Evolutionary conservation across 2,888 invertebrate genomes (phyloP), one percentile per base, ranked within the genome.

Genomic region (Cryptus armator): DNA sequence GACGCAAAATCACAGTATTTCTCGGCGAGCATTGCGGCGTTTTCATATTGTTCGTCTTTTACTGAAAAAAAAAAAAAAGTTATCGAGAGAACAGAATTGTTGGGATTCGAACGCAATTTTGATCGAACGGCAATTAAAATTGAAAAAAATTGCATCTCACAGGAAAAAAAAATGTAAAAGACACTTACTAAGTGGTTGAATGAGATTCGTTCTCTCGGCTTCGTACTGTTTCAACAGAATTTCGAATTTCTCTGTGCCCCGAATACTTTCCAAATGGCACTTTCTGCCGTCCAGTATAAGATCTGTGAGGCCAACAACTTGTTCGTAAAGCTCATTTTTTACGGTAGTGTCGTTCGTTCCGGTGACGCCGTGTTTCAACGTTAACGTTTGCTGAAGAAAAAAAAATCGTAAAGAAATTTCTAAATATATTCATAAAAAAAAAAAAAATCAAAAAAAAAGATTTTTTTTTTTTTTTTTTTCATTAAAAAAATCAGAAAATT

Each of bases 1-100:
- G 97, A 95, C 89, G 97, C 97, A 91, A 98, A 98, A 93, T 99
- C 98, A 59, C 96, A 95, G 94, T 98, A 99, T 94, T 98, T 98
- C 94, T 99, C 99, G 0, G 98, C 98, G 64, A 99, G 94, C 88
- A 96, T 96, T 0, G 97, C 96, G 9, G 98, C 98, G 81, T 96
- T 96, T 91, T 98, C 98, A 88, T 95, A 96, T 91, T 98, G 97
- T 2, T 96, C 96, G 88, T 96, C 96, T 43, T 96, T 95, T 86
- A 98, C 97, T 97, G 92, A 53, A 92, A 93, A 86, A 77, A 81
- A 3, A 4, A 62, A 32, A 24, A 2, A 46, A 62, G 16, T 16
- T 2, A 24, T 9, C 14, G 16, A 56, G 1, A 16, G 24, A 59
- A 74, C 24, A 12, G 7, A 16, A 67, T 46, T 67, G 10, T 16